Percentiles rank a stretch among this genome's conserved stretches.
Conservation (phyloP, 2,113 vertebrate genomes). For the Phocoena phocoena region DNA sequence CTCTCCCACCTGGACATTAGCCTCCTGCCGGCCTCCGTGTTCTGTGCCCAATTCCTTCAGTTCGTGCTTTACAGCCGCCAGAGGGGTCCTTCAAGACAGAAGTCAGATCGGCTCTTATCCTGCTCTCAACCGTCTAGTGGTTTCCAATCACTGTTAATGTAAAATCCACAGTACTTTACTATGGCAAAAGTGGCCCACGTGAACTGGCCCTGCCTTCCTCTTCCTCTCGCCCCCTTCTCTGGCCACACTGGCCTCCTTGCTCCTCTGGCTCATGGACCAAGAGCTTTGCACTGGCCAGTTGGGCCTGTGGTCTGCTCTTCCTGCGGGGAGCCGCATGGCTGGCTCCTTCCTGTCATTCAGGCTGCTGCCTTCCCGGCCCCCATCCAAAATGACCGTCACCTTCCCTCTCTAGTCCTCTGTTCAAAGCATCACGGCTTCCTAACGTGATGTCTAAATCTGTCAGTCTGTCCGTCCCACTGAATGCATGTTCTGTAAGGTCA, state of each 20-base stretch:
- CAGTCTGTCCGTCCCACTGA: background rate
- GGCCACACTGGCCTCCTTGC: background rate
- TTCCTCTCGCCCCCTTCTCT: background rate
- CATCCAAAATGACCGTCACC: background rate
- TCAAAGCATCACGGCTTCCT: background rate
- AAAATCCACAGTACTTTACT: background rate
- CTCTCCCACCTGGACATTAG: background rate
- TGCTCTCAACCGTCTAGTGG: background rate
- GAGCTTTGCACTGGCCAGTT: background rate
- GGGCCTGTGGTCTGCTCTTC: background rate
- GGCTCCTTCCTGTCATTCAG: background rate
- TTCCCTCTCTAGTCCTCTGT: background rate
- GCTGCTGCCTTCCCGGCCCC: background rate
- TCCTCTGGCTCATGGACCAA: background rate
- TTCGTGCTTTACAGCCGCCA: background rate
- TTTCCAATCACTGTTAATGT: background rate
- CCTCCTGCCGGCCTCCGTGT: background rate
- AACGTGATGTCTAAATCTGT: background rate
- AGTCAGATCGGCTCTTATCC: background rate
- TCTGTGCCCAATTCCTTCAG: background rate
- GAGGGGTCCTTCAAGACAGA: background rate
- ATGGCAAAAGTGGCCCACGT: accelerated
- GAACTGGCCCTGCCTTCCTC: background rate
- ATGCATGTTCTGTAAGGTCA: background rate
- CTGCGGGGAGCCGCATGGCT: background rate